Conservation (phyloP, 2,113 vertebrate species). For the Sterrhoptilus dennistouni region DNA sequence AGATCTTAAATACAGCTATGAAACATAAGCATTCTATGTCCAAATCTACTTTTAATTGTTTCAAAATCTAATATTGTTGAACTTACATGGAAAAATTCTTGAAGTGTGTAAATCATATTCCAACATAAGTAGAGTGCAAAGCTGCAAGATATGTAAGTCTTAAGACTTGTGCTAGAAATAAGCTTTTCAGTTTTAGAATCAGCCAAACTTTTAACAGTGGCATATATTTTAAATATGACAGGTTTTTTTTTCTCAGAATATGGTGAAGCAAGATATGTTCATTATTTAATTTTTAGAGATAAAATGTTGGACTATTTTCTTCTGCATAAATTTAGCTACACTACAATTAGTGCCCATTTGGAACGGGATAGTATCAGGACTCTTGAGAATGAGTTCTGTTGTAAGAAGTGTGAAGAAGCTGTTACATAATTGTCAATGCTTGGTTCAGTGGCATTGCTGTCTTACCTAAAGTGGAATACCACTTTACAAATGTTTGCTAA, state of each 20-base stretch:
- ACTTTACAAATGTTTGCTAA: not conserved
- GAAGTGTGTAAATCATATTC: not conserved
- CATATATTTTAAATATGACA: not conserved
- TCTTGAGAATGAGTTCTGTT: not conserved
- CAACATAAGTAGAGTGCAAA: not conserved
- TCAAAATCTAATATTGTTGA: not conserved
- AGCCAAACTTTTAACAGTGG: not conserved
- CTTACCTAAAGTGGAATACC: not conserved
- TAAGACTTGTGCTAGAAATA: not conserved
- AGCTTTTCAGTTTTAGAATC: not conserved
- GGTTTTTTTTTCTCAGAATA: not conserved
- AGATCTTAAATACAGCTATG: not conserved
- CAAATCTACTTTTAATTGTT: not conserved
- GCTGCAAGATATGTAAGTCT: not conserved
- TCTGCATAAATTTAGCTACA: not conserved
- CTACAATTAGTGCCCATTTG: not conserved
- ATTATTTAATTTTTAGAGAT: not conserved
- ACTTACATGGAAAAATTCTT: not conserved
- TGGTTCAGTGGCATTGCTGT: not conserved
- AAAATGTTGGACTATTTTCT: not conserved
- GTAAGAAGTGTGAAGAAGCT: not conserved
- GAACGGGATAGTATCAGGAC: not conserved
- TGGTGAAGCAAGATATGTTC: not conserved
- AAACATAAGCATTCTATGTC: not conserved
- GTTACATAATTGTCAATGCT: not conserved